A percentile compares a stretch with the other conserved stretches of the same genome.
These are phyloP conservation scores for Myopa testacea DNA, from an alignment of 2,888 invertebrate genomes.

Conservation along the genomic window DNA sequence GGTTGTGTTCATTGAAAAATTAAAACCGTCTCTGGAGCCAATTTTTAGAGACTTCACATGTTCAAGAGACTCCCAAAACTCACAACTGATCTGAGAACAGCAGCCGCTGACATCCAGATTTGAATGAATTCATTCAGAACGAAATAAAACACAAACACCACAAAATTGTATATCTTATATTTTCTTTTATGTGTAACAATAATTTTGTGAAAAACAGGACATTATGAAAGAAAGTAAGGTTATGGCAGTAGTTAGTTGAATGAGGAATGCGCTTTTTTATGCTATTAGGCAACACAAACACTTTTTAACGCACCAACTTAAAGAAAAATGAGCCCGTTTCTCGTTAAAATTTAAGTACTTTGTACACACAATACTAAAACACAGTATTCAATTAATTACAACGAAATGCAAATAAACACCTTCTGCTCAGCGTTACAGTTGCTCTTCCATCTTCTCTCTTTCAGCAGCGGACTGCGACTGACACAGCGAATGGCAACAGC, in stretches of 20 bases:
- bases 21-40: no score
- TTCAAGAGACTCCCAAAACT: no score
- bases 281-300: neutral
- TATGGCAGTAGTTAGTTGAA: neutral
- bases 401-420: slow-evolving; percentile 3
- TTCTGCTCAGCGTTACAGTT: slow-evolving; percentile 17
- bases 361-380: neutral
- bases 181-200: slow-evolving; percentile 9
- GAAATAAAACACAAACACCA: slow-evolving; percentile 39
- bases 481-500: neutral
- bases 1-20: no score
- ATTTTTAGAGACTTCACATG: no score
- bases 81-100: no score
- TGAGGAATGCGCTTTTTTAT: neutral
- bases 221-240: neutral
- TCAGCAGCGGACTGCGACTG: slow-evolving; percentile 50
- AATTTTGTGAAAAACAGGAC: neutral
- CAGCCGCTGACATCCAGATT: neutral
- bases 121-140: neutral
- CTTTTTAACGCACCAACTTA: neutral
- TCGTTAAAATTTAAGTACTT: neutral
- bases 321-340: neutral
- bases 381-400: neutral
- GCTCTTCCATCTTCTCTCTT: slow-evolving; percentile 45
- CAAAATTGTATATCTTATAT: slow-evolving; percentile 20